A percentile compares a stretch with the other conserved stretches of the same genome.
These are phyloP conservation scores for Cepaea nemoralis DNA, from an alignment of 1,140 invertebrate genomes.

Conservation along the genomic window DNA sequence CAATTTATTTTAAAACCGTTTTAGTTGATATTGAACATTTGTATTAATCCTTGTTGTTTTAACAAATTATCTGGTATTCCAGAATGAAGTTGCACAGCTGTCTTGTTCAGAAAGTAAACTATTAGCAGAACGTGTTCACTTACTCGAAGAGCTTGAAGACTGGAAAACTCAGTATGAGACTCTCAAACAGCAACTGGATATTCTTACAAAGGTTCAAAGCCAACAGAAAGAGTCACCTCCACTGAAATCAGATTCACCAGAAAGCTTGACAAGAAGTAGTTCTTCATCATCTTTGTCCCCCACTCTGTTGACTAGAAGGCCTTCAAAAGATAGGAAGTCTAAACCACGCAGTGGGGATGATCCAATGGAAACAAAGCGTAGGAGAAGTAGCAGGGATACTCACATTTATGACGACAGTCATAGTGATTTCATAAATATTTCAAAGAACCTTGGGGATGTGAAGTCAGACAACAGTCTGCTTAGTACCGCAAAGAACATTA, in stretches of 20 bases:
- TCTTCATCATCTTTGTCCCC: background rate
- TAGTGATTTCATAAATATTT: background rate
- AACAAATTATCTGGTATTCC: constrained; percentile 27
- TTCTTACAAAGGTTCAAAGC: constrained; percentile 15
- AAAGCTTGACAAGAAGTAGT: too few relatives aligned
- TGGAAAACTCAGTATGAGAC: constrained; percentile 40
- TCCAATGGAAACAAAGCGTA: constrained; percentile 23
- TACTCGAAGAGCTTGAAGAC: constrained; percentile 44
- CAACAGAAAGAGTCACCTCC: constrained; percentile 3
- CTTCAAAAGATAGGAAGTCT: constrained; percentile 35
- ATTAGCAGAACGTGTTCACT: constrained; percentile 34
- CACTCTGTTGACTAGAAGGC: constrained; percentile 10
- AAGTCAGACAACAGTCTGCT: background rate
- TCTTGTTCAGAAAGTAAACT: constrained; percentile 33
- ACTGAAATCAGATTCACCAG: background rate
- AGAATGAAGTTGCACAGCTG: constrained; percentile 43
- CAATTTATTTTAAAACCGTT: constrained; percentile 1
- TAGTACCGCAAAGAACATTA: background rate
- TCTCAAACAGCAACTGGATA: constrained; percentile 42
- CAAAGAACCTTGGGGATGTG: background rate
- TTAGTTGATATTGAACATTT: constrained; percentile 2
- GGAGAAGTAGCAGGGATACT: constrained; percentile 20
- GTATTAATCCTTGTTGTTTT: background rate
- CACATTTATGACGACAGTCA: background rate
- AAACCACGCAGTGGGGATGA: constrained; percentile 26